A percentile compares a stretch with the other conserved stretches of the same genome.
Evolutionary conservation across 2,113 vertebrate genomes (phyloP).

Genomic region (Baryphthengus martii): DNA sequence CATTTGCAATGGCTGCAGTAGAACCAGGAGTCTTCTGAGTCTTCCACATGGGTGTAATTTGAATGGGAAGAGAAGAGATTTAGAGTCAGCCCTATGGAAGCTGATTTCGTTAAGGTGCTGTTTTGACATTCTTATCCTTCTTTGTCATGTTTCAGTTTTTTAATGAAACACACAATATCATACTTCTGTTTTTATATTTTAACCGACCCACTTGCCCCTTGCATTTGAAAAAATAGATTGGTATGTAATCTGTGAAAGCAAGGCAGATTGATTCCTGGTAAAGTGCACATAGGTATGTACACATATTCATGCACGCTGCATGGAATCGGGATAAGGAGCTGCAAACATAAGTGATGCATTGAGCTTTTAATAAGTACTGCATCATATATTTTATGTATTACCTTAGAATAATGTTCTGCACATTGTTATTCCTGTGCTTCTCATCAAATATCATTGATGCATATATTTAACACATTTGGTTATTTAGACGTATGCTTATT

Average conservation of each 20-base stretch:
- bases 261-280: neutral
- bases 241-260: neutral
- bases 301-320: neutral
- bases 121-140: neutral
- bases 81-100: neutral
- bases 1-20: neutral
- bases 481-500: neutral
- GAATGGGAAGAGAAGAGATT: neutral
- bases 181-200: neutral
- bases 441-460: neutral
- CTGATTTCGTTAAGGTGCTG: neutral
- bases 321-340: neutral
- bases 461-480: neutral
- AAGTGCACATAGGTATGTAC: neutral
- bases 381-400: neutral
- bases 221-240: neutral
- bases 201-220: neutral
- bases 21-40: neutral
- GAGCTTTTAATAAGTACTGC: neutral
- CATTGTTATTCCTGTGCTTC: neutral
- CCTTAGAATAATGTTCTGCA: neutral
- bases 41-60: neutral
- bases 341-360: neutral
- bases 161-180: neutral
- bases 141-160: neutral